A percentile compares a stretch with the other conserved stretches of the same genome.
phyloP scores from a whole-genome alignment of 2,797 vertebrate species.

The Anisognathus igniventris region DNA sequence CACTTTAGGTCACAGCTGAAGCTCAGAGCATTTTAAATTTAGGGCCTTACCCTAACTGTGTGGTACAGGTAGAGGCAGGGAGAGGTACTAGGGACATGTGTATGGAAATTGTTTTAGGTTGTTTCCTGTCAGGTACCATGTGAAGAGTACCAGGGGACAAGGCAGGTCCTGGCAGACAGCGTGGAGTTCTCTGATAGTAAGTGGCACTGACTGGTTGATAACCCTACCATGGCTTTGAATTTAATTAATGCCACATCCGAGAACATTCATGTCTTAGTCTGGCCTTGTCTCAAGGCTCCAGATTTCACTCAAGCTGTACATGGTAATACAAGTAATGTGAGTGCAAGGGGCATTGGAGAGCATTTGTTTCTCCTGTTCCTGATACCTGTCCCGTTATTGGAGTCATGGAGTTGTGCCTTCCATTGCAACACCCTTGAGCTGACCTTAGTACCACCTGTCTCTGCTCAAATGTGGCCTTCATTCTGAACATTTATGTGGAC shows the following conservation, averaged over 20 bases:
- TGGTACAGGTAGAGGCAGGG: not conserved
- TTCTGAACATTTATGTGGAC: not conserved
- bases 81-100: not conserved
- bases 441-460: not conserved
- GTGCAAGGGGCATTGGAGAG: not conserved
- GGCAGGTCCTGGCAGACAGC: not conserved
- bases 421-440: not conserved
- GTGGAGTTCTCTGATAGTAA: not conserved
- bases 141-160: not conserved
- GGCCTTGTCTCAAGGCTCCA: not conserved
- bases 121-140: accelerated
- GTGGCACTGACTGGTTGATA: not conserved
- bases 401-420: not conserved
- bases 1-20: not conserved
- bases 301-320: not conserved
- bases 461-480: not conserved
- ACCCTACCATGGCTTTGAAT: not conserved
- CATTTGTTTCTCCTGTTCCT: not conserved
- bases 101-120: not conserved
- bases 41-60: not conserved
- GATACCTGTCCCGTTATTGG: not conserved
- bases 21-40: not conserved
- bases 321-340: not conserved
- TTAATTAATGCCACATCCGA: not conserved
- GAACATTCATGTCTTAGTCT: not conserved